Evolutionary conservation across 2,888 invertebrate genomes (phyloP).

Genomic region (Drosophila engyochracea): DNA sequence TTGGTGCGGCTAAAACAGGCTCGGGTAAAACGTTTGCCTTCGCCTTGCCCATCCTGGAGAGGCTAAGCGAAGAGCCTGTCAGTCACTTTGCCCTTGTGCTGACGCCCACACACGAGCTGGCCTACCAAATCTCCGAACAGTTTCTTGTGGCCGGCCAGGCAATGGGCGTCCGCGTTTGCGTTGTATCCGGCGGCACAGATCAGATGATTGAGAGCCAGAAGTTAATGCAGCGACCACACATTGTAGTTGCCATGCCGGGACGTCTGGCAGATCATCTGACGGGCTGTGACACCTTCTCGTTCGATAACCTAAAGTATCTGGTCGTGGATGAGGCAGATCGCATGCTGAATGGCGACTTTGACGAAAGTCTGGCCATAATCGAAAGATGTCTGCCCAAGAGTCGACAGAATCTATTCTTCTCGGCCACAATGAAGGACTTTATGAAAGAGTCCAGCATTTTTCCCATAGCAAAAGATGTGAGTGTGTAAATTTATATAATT

Average conservation of each 20-base stretch:
- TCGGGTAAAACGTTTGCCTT: conserved; percentile 99
- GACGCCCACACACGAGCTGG: conserved; percentile 97
- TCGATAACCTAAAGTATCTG: conserved; percentile 92
- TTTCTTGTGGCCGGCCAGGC: conserved; percentile 96
- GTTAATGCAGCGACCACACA: conserved; percentile 93
- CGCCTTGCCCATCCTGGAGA: conserved; percentile 96
- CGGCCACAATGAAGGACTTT: conserved; percentile 97
- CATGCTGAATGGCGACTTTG: conserved; percentile 91
- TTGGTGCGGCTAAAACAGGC: conserved; percentile 98
- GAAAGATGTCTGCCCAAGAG: conserved; percentile 91
- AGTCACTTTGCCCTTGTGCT: conserved; percentile 97
- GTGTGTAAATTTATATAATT: conserved; percentile 33
- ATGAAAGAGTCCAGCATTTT: conserved; percentile 89
- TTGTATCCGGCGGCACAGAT: conserved; percentile 98
- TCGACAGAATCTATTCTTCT: conserved; percentile 95
- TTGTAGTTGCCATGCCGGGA: conserved; percentile 98
- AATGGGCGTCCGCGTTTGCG: conserved; percentile 92
- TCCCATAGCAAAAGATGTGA: conserved; percentile 88
- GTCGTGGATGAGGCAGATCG: conserved; percentile 98
- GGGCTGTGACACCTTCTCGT: conserved; percentile 93
- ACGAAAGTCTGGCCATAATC: conserved; percentile 93
- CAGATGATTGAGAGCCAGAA: conserved; percentile 95
- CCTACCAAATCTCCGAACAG: conserved; percentile 98
- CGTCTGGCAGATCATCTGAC: conserved; percentile 96
- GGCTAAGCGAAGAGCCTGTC: conserved; percentile 96